Evolutionary conservation across 2,797 vertebrate genomes (phyloP).

Genomic region (Tiaroga cobitis): DNA sequence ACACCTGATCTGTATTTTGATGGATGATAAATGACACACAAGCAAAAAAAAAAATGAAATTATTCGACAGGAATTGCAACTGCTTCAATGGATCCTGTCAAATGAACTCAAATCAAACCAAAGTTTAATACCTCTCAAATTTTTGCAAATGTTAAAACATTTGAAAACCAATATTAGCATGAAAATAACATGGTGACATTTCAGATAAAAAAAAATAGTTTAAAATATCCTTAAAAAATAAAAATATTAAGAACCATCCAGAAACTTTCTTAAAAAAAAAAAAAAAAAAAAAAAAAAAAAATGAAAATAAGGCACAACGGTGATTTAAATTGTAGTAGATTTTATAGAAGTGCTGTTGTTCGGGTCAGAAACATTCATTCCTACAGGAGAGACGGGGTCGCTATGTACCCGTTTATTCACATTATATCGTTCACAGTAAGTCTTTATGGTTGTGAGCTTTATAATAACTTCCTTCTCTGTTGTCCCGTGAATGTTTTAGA

Average conservation of each 20-base stretch:
- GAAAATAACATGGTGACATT: not conserved
- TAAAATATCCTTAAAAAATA: not conserved
- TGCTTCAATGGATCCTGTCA: not conserved
- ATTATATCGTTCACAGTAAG: slow-evolving; percentile 50
- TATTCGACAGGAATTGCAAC: not conserved
- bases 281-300: not conserved
- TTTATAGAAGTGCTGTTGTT: slow-evolving; percentile 7
- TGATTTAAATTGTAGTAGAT: not conserved
- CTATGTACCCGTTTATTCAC: slow-evolving; percentile 25
- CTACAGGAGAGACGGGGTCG: not conserved
- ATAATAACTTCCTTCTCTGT: not conserved
- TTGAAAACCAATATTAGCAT: not conserved
- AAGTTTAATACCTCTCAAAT: not conserved
- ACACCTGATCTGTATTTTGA: not conserved
- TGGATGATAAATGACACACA: not conserved
- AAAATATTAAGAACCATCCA: not conserved
- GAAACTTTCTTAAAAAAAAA: not conserved
- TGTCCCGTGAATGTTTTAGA: not conserved
- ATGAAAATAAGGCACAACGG: slow-evolving; percentile 46
- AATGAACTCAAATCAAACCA: not conserved
- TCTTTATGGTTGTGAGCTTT: not conserved
- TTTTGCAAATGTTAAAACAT: not conserved
- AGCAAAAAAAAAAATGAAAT: not conserved
- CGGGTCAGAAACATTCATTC: not conserved
- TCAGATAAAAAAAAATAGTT: not conserved